phyloP scores from a whole-genome alignment of 2,113 vertebrate species.

The Xenus cinereus region DNA sequence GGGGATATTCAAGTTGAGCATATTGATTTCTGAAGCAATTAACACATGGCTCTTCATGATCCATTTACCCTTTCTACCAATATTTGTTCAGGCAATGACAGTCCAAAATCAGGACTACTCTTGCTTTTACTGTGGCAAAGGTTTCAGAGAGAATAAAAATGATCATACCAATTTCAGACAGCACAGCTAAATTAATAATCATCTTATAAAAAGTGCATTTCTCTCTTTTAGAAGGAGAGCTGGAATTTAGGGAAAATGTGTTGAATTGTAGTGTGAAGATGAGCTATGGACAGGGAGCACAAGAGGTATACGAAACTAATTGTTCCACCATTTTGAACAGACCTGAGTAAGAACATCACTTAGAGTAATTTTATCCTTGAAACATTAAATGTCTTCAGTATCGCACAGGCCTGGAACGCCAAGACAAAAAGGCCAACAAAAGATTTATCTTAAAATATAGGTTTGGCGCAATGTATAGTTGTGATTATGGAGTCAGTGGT shows the following conservation, averaged over 20 bases:
- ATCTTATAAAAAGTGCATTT: not conserved
- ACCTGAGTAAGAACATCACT: not conserved
- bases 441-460: not conserved
- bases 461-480: not conserved
- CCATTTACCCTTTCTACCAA: conserved; percentile 15
- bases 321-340: not conserved
- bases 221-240: not conserved
- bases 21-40: conserved; percentile 54
- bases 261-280: not conserved
- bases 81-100: not conserved
- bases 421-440: not conserved
- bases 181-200: not conserved
- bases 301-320: not conserved
- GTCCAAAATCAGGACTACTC: not conserved
- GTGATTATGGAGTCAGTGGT: not conserved
- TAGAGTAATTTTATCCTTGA: not conserved
- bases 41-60: not conserved
- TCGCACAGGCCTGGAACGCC: not conserved
- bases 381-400: not conserved
- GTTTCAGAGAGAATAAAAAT: not conserved
- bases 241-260: not conserved
- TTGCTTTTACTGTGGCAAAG: not conserved
- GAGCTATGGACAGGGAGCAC: not conserved
- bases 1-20: conserved; percentile 7
- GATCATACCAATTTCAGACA: not conserved